phyloP scores from a whole-genome alignment of 2,888 invertebrate genomes.

The Capitulum mitella region DNA sequence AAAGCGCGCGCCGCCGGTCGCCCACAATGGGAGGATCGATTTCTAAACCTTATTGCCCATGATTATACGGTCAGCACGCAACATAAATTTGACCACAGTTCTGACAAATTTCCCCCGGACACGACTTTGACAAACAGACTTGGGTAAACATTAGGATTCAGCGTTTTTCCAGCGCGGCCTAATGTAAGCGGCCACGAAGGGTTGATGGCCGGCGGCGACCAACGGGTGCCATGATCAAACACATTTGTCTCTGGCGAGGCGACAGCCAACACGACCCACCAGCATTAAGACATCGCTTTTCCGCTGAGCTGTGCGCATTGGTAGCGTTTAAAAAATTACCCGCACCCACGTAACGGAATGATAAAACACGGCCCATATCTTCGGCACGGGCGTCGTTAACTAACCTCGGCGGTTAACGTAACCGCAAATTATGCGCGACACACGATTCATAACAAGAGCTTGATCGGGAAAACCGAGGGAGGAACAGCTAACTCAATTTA shows the following conservation, averaged over 20 bases:
- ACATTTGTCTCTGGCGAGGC: neutral
- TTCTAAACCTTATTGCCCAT: conserved; percentile 1
- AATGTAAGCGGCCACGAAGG: neutral
- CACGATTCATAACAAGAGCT: neutral
- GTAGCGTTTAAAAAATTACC: neutral
- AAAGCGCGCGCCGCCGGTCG: neutral
- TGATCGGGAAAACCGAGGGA: neutral
- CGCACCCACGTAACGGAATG: neutral
- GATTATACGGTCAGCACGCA: conserved; percentile 1
- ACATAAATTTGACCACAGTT: neutral
- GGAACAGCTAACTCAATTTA: neutral
- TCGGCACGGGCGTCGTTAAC: neutral
- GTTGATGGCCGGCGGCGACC: no score
- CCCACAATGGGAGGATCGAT: conserved; percentile 10
- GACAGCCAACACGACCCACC: neutral
- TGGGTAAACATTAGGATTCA: conserved; percentile 7
- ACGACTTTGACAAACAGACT: neutral
- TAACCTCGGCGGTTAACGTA: neutral
- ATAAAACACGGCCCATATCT: neutral
- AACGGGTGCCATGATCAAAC: neutral
- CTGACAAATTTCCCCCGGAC: neutral
- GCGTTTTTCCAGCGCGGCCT: neutral
- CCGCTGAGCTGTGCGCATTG: neutral
- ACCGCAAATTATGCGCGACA: neutral
- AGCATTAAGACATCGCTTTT: neutral